Conservation (phyloP, 2,113 vertebrate genomes). For the Apteryx mantelli region DNA sequence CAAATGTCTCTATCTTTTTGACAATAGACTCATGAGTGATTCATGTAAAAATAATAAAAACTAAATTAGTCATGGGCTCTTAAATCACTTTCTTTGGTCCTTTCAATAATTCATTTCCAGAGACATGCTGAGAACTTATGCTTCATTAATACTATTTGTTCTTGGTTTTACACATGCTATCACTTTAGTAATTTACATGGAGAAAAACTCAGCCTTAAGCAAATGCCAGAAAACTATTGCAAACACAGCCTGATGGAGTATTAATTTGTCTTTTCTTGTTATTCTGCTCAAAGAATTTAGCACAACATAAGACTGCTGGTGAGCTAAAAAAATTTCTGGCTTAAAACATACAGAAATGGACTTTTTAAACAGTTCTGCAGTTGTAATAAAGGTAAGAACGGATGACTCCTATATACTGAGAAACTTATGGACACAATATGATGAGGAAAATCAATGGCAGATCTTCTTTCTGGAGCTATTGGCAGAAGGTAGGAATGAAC, state of each 20-base stretch:
- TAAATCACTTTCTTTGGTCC: conserved; percentile 75
- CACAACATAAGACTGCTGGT: background rate
- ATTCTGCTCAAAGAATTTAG: conserved; percentile 9
- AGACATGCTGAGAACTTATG: conserved; percentile 68
- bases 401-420: background rate
- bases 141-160: conserved; percentile 81
- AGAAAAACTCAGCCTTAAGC: conserved; percentile 66
- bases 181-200: conserved; percentile 56
- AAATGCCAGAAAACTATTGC: conserved; percentile 55
- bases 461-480: background rate
- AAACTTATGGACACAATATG: background rate
- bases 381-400: background rate
- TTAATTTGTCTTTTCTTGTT: conserved; percentile 68
- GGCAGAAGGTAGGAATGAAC: background rate
- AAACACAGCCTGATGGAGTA: conserved; percentile 48
- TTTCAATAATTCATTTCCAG: conserved; percentile 78
- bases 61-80: conserved; percentile 78
- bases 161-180: conserved; percentile 58
- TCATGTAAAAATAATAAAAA: conserved; percentile 79
- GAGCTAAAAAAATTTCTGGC: background rate
- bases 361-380: background rate
- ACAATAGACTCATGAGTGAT: conserved; percentile 72
- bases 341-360: background rate
- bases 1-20: conserved; percentile 73
- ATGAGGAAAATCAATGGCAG: background rate